Evolutionary conservation across 2,113 vertebrate species (phyloP).

Genomic region (Gopherus evgoodei): DNA sequence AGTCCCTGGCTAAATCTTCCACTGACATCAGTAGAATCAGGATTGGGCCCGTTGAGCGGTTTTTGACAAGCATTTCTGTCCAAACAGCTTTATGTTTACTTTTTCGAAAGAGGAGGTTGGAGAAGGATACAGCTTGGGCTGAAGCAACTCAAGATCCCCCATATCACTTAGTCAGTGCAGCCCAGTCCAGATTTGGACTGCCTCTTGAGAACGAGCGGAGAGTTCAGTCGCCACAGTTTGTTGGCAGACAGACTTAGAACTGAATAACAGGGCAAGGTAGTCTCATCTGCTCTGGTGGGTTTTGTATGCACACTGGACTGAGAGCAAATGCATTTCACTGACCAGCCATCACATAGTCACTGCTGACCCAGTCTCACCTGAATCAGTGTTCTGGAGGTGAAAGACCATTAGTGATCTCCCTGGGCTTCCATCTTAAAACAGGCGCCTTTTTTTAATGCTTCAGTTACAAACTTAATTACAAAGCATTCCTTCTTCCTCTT

Average conservation of each 20-base stretch:
- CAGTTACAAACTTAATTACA: background rate
- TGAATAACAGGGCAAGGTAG: background rate
- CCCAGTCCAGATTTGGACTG: background rate
- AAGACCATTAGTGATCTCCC: background rate
- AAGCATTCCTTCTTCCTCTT: background rate
- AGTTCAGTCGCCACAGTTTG: background rate
- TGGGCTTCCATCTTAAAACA: rapidly evolving
- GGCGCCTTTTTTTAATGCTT: background rate
- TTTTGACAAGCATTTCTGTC: background rate
- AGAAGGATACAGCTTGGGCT: background rate
- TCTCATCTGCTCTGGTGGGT: slow-evolving; percentile 20
- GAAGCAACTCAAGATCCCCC: background rate
- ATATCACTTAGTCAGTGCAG: background rate
- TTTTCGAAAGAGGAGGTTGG: background rate
- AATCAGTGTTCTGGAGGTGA: background rate
- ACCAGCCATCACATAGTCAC: slow-evolving; percentile 7
- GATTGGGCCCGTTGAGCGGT: background rate
- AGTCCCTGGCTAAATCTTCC: background rate
- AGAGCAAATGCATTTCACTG: background rate
- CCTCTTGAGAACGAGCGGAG: background rate
- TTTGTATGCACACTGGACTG: background rate
- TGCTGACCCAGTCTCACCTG: background rate
- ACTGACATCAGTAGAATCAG: rapidly evolving
- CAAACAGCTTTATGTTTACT: background rate
- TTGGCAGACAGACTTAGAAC: background rate